These are phyloP conservation scores for Stegana nigrithorax DNA, from an alignment of 2,888 invertebrate genomes.

Conservation along the genomic window DNA sequence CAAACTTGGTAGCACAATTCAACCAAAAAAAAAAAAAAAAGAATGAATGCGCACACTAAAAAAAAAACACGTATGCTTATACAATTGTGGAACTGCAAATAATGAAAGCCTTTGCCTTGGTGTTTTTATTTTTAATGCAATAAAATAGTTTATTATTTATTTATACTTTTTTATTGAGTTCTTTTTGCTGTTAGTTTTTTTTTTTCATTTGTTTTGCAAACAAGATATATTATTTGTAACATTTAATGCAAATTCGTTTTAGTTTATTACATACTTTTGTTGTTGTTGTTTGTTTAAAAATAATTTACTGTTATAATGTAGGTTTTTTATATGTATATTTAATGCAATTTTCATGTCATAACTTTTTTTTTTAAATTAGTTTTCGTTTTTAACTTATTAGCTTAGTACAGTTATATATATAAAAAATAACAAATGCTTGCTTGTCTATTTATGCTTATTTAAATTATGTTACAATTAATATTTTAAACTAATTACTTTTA, in stretches of 20 bases:
- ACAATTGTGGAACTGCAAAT: conserved; percentile 44
- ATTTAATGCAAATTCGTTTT: conserved; percentile 27
- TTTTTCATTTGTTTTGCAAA: conserved; percentile 10
- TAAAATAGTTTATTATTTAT: conserved; percentile 32
- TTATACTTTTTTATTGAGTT: conserved; percentile 34
- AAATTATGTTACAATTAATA: conserved; percentile 14
- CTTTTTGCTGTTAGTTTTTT: conserved; percentile 12
- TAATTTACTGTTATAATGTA: conserved; percentile 24
- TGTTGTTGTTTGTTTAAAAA: conserved; percentile 10
- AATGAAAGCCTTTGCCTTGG: conserved; percentile 27
- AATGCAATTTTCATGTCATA: conserved; percentile 35
- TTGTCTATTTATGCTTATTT: neutral
- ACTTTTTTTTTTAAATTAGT: conserved; percentile 25
- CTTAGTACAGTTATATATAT: conserved; percentile 1
- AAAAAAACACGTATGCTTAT: neutral
- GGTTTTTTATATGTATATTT: neutral
- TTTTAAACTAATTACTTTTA: neutral
- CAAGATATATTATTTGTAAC: conserved; percentile 10
- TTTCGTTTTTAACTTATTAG: conserved; percentile 18
- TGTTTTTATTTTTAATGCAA: conserved; percentile 25
- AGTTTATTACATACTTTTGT: conserved; percentile 18
- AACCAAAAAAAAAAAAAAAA: no score
- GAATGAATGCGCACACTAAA: conserved; percentile 21
- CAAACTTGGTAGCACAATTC: conserved; percentile 67
- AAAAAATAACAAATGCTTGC: conserved; percentile 20